phyloP scores from a whole-genome alignment of 2,797 vertebrate genomes.

The Eospalax fontanierii region DNA sequence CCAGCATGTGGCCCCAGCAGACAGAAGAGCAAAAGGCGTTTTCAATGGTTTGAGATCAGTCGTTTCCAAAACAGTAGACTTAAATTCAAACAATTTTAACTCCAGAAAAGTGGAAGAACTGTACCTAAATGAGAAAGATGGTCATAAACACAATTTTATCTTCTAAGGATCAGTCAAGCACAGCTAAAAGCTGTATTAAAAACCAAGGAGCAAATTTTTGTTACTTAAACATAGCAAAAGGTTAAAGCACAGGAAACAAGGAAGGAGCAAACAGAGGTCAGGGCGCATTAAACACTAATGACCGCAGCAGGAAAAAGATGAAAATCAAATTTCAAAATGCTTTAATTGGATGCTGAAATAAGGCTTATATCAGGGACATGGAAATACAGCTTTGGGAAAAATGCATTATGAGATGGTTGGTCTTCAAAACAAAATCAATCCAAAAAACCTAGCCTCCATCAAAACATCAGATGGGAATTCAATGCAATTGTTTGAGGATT shows the following conservation, averaged over 20 bases:
- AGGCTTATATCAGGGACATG: neutral
- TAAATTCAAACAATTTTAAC: neutral
- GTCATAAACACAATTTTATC: neutral
- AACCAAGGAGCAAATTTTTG: neutral
- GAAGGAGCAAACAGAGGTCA: slow-evolving; percentile 39
- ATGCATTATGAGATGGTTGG: neutral
- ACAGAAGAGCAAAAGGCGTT: neutral
- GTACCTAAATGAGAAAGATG: neutral
- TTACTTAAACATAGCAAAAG: neutral
- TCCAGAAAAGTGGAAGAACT: neutral
- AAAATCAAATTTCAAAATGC: slow-evolving; percentile 53
- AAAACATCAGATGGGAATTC: no score
- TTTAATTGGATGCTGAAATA: neutral
- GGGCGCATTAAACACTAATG: neutral
- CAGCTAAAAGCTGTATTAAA: neutral
- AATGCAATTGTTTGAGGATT: neutral
- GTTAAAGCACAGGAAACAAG: neutral
- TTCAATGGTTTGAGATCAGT: neutral
- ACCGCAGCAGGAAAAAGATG: neutral
- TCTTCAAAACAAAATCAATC: neutral
- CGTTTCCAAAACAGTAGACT: neutral
- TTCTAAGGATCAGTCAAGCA: neutral
- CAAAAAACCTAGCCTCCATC: neutral
- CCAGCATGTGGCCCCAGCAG: no score
- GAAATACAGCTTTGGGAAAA: neutral